phyloP scores from a whole-genome alignment of 2,113 vertebrate genomes.

The Tichodroma muraria region DNA sequence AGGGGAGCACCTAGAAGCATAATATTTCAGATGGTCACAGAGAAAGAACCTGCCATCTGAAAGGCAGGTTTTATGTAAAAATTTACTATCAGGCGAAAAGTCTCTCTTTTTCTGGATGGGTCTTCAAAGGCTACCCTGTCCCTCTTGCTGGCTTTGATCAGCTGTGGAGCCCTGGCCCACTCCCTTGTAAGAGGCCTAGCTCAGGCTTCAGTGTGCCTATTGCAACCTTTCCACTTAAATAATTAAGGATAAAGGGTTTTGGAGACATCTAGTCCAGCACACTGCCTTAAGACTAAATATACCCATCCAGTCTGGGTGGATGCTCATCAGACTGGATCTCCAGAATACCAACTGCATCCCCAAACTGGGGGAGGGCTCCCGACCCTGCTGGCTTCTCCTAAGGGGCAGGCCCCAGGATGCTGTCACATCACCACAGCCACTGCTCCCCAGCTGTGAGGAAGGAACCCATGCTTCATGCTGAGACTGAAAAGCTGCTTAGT shows the following conservation, averaged over 20 bases:
- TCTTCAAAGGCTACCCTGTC: background rate
- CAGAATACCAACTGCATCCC: background rate
- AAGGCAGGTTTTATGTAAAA: background rate
- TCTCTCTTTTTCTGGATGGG: background rate
- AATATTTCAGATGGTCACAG: background rate
- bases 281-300: background rate
- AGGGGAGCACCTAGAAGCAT: background rate
- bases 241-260: background rate
- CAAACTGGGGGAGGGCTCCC: background rate
- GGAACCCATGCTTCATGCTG: background rate
- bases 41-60: background rate
- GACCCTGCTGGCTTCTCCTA: background rate
- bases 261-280: background rate
- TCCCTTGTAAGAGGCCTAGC: background rate
- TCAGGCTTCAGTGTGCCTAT: background rate
- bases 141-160: background rate
- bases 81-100: background rate
- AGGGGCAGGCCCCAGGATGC: background rate
- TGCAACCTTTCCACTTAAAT: background rate
- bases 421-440: background rate
- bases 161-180: background rate
- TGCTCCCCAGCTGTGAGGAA: background rate
- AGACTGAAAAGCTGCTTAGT: background rate
- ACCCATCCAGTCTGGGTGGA: background rate
- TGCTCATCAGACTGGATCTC: background rate